These are phyloP conservation scores for Anser cygnoides DNA, from an alignment of 2,113 vertebrate genomes.

Conservation along the genomic window DNA sequence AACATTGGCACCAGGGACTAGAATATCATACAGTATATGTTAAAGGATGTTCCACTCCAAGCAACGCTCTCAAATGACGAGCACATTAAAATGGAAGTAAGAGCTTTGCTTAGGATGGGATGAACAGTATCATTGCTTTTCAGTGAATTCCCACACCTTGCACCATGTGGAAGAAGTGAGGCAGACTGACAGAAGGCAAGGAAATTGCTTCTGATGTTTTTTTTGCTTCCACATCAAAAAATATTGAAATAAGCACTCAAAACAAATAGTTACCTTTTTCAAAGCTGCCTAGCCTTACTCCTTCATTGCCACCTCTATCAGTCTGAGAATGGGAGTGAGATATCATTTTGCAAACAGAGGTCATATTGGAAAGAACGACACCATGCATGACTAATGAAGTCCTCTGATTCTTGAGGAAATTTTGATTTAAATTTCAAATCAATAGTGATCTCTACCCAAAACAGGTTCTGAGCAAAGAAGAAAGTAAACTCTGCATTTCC, in stretches of 20 bases:
- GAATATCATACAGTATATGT: neutral
- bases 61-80: neutral
- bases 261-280: constrained; percentile 57
- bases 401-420: constrained; percentile 51
- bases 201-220: constrained; percentile 56
- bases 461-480: constrained; percentile 27
- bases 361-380: constrained; percentile 52
- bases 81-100: constrained; percentile 41
- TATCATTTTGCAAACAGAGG: constrained; percentile 59
- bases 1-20: neutral
- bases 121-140: constrained; percentile 8
- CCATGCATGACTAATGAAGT: constrained; percentile 59
- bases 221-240: constrained; percentile 59
- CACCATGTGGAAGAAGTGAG: constrained; percentile 1
- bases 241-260: constrained; percentile 58
- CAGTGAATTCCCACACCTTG: constrained; percentile 23
- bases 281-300: constrained; percentile 43
- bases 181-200: constrained; percentile 13
- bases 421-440: constrained; percentile 75
- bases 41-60: constrained; percentile 46
- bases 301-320: constrained; percentile 5
- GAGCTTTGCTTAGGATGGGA: constrained; percentile 16
- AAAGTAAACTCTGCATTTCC: constrained; percentile 59
- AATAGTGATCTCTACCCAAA: constrained; percentile 33
- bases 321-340: constrained; percentile 35